Evolutionary conservation across 2,888 invertebrate genomes (phyloP).

Genomic region (Ceraclea dissimilis): DNA sequence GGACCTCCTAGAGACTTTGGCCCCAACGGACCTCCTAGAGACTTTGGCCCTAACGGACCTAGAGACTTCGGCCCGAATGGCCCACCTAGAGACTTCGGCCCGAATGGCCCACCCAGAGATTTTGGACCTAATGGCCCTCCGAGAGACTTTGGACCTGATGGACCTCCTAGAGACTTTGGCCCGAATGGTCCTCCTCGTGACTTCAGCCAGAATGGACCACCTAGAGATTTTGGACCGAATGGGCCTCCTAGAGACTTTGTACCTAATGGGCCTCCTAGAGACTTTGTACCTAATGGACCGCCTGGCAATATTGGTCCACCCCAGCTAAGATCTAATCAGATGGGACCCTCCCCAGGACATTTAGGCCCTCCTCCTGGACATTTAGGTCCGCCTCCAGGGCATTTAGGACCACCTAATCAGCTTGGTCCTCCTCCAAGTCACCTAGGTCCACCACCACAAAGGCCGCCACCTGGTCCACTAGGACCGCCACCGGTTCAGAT

Average conservation of each 20-base stretch:
- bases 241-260: not conserved
- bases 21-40: not conserved
- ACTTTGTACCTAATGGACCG: too few species aligned
- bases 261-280: too few species aligned
- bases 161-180: constrained; percentile 4
- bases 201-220: constrained; percentile 4
- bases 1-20: not conserved
- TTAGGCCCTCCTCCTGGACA: not conserved
- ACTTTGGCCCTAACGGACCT: not conserved
- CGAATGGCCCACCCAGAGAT: not conserved
- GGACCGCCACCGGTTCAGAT: constrained; percentile 1
- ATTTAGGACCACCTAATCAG: not conserved
- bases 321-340: not conserved
- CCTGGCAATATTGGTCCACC: not conserved
- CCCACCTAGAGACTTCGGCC: not conserved
- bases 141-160: not conserved
- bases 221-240: not conserved
- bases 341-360: not conserved
- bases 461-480: constrained; percentile 3
- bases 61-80: not conserved
- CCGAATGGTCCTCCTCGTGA: constrained; percentile 1
- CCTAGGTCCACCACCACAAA: not conserved
- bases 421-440: constrained; percentile 6
- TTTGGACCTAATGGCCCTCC: not conserved
- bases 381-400: not conserved